Evolutionary conservation across 2,888 invertebrate genomes (phyloP).

Genomic region (Penaeus monodon): DNA sequence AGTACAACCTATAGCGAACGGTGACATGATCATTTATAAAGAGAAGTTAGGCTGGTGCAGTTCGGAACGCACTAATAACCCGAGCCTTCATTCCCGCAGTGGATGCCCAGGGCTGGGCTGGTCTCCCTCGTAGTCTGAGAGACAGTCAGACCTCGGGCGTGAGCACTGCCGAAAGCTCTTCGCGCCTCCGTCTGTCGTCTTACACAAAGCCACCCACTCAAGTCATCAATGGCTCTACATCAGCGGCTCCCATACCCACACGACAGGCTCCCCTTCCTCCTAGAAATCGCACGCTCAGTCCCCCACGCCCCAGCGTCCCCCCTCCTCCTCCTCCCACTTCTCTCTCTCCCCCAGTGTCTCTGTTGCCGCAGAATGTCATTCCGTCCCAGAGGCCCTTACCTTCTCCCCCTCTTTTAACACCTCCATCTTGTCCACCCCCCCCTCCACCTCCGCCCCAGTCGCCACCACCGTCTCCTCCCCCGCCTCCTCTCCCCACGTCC

Average conservation of each 20-base stretch:
- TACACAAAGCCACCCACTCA: not conserved
- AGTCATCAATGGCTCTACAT: not conserved
- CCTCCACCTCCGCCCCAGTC: constrained; percentile 61
- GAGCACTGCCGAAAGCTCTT: constrained; percentile 38
- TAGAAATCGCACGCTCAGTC: constrained; percentile 52
- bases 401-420: constrained; percentile 57
- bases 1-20: too few species aligned
- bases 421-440: constrained; percentile 49
- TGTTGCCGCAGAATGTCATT: constrained; percentile 27
- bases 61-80: not conserved
- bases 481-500: constrained; percentile 65
- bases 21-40: too few species aligned
- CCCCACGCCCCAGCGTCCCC: constrained; percentile 61
- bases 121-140: constrained; percentile 56
- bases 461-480: constrained; percentile 61
- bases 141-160: constrained; percentile 57
- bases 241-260: constrained; percentile 19
- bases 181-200: constrained; percentile 5
- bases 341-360: not conserved
- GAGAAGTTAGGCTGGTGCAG: too few species aligned
- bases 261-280: constrained; percentile 62
- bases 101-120: constrained; percentile 14
- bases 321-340: constrained; percentile 63
- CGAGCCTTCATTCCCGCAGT: constrained; percentile 3
- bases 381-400: constrained; percentile 55